Evolutionary conservation across 64 coral and sea anemone genomes (phyloP).

Genomic region (Orbicella faveolata): DNA sequence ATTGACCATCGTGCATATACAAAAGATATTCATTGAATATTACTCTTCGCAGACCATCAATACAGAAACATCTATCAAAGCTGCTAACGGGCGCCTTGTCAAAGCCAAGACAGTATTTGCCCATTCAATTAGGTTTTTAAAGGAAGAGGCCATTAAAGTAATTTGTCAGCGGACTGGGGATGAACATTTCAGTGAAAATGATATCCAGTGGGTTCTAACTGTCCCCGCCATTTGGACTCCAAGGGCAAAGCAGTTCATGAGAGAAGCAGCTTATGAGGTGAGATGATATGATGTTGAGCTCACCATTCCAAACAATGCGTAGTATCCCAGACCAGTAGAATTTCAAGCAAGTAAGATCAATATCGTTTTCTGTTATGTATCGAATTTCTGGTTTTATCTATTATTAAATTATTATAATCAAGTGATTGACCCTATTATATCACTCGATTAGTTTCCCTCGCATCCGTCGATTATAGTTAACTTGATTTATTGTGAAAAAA

Average conservation of each 20-base stretch:
- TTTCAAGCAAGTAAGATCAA: too few species aligned
- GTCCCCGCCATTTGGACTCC: slow-evolving; percentile 56
- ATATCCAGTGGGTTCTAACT: slow-evolving; percentile 64
- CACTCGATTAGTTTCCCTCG: too few species aligned
- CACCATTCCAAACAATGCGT: too few species aligned
- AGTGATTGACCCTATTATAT: too few species aligned
- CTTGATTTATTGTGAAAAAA: too few species aligned
- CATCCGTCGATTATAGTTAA: too few species aligned
- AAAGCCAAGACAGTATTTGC: slow-evolving; percentile 29
- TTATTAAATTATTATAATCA: too few species aligned
- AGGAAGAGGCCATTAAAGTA: slow-evolving; percentile 8
- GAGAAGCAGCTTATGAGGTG: slow-evolving; percentile 62
- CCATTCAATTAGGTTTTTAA: slow-evolving; percentile 9
- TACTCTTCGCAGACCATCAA: background rate
- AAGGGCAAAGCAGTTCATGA: slow-evolving; percentile 50
- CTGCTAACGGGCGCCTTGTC: slow-evolving; percentile 28
- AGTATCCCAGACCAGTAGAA: too few species aligned
- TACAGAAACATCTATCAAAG: slow-evolving; percentile 25
- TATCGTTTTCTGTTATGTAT: too few species aligned
- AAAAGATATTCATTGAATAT: too few species aligned
- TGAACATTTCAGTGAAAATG: slow-evolving; percentile 6
- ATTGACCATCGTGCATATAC: too few species aligned
- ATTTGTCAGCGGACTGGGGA: slow-evolving; percentile 11
- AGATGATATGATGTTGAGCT: background rate
- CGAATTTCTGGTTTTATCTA: too few species aligned